Base-by-base conservation (phyloP, 2,113 vertebrate genomes). In the Ammodytes marinus region DNA sequence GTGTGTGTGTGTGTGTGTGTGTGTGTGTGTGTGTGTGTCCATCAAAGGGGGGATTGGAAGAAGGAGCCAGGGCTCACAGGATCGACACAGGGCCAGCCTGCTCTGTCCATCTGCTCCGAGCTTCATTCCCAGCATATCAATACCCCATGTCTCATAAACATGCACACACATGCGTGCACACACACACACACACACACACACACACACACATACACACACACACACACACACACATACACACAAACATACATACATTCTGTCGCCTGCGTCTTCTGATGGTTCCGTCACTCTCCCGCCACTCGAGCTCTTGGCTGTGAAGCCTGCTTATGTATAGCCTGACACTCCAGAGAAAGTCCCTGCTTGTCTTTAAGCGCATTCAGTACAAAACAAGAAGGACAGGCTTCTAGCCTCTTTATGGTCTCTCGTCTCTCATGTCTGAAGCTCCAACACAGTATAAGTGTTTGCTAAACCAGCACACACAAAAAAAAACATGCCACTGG, bases 91-190 rank as follows among this genome's bases (percentile, higher is more conserved):
- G 90, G 85, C 91, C 93, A 91, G 89, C 77, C 88, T 89, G 88
- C 87, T 91, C 89, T 46, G 92, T 93, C 93, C 93, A 94, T 94
- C 94, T 94, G 93, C 90, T 93, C 89, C 13, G 19, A 88, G 87
- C 88, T 82, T 86, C 90, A 87, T 88, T 94, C 85, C 89, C 91
- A 86, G 91, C 91, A 94, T 90, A 92, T 92, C 91, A 92, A 93
- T 88, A 90, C 85, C 77, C 78, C 80, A 72, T n/a, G 70, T 84
- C 74, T 72, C 80, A 67, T 39, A 65, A 59, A 59, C 73, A 67
- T 47, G 5, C 67, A 58, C 80, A 65, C 70, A n/a, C 37, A 54
- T 53, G 71, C 39, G 39, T 37, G 66, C 52, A 14, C 67, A 66
- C 77, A 60, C 70, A 39, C 39, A 50, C 58, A 74, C 42, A n/a